phyloP scores from a whole-genome alignment of 2,113 vertebrate species.

The Pavo muticus region DNA sequence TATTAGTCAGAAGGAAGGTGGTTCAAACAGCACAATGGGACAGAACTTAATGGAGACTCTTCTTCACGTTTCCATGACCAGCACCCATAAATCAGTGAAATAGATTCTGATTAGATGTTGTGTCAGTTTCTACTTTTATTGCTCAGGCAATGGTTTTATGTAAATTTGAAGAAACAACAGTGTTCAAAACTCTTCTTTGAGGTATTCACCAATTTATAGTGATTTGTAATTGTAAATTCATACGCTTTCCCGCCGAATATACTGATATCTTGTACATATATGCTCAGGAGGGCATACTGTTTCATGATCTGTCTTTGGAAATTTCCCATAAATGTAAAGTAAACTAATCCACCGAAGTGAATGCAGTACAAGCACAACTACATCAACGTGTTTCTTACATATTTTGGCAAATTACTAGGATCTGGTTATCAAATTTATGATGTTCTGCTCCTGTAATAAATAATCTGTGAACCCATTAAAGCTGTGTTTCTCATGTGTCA shows the following conservation, averaged over 20 bases:
- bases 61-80: background rate
- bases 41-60: background rate
- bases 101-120: background rate
- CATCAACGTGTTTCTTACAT: conserved; percentile 38
- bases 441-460: conserved; percentile 23
- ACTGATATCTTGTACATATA: background rate
- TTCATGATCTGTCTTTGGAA: background rate
- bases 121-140: background rate
- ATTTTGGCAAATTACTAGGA: conserved; percentile 50
- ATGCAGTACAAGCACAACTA: conserved; percentile 2
- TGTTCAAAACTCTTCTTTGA: background rate
- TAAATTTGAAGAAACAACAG: background rate
- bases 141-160: background rate
- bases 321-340: conserved; percentile 35
- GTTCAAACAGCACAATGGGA: background rate
- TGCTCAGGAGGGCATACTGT: background rate
- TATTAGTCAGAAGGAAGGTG: background rate
- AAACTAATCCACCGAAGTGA: conserved; percentile 3
- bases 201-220: background rate
- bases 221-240: background rate
- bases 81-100: background rate
- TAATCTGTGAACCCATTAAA: conserved; percentile 44
- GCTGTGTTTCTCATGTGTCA: conserved; percentile 29
- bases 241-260: background rate
- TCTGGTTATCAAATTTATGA: conserved; percentile 60